Evolutionary conservation across 2,888 invertebrate species (phyloP).

Genomic region (Agrilus cyanescens): DNA sequence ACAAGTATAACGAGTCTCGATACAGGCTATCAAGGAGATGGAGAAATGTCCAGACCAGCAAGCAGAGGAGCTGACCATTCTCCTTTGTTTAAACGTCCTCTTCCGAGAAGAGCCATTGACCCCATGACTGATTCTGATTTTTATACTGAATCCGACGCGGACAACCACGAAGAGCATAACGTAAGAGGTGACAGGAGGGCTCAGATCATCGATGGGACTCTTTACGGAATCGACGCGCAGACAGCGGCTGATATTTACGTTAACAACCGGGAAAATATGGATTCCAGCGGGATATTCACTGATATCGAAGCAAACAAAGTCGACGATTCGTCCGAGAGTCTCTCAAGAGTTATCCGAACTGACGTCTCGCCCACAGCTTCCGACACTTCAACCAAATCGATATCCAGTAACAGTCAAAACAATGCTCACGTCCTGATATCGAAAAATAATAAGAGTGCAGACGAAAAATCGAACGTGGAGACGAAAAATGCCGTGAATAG

Average conservation of each 20-base stretch:
- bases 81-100: slow-evolving; percentile 41
- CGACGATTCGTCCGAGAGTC: slow-evolving; percentile 28
- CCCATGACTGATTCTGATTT: slow-evolving; percentile 89
- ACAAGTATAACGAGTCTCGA: slow-evolving; percentile 88
- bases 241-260: slow-evolving; percentile 40
- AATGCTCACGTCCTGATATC: slow-evolving; percentile 14
- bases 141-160: slow-evolving; percentile 82
- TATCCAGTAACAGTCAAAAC: slow-evolving; percentile 42
- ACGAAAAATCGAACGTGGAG: slow-evolving; percentile 8
- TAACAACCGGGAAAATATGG: slow-evolving; percentile 64
- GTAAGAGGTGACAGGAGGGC: slow-evolving; percentile 59
- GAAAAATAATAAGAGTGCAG: slow-evolving; percentile 1
- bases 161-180: slow-evolving; percentile 65
- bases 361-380: slow-evolving; percentile 53
- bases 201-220: slow-evolving; percentile 79
- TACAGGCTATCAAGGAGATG: slow-evolving; percentile 89
- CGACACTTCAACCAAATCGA: slow-evolving; percentile 45
- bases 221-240: slow-evolving; percentile 61
- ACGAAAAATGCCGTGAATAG: slow-evolving; percentile 1
- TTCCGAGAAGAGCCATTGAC: slow-evolving; percentile 52
- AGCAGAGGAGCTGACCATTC: slow-evolving; percentile 72
- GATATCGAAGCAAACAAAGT: slow-evolving; percentile 67
- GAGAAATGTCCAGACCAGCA: slow-evolving; percentile 78
- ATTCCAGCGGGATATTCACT: slow-evolving; percentile 80
- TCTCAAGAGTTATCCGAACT: slow-evolving; percentile 20